phyloP scores from a whole-genome alignment of 2,797 vertebrate species.

The Diplodus puntazzo region DNA sequence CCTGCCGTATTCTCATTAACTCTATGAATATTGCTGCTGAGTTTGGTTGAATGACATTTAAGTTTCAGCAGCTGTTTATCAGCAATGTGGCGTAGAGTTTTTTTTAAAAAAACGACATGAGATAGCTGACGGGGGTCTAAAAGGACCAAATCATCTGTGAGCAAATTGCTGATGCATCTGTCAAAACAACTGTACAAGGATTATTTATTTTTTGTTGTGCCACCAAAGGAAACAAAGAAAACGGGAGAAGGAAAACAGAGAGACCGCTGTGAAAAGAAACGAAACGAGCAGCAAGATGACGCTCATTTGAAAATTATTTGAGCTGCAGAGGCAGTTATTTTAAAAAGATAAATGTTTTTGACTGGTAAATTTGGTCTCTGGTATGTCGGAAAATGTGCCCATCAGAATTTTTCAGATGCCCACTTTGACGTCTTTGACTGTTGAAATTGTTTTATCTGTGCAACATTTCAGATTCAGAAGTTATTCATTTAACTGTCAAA shows the following conservation, averaged over 20 bases:
- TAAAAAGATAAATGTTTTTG: background rate
- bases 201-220: background rate
- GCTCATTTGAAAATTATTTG: background rate
- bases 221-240: background rate
- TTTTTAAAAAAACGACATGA: background rate
- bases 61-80: background rate
- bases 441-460: background rate
- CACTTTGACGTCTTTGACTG: background rate
- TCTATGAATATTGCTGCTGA: no score
- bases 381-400: background rate
- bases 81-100: background rate
- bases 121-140: background rate
- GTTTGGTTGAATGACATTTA: background rate
- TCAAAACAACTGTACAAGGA: conserved; percentile 17
- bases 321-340: background rate
- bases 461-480: background rate
- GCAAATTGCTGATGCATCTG: background rate
- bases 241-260: background rate
- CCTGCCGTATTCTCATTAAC: background rate
- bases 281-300: background rate
- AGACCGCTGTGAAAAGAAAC: no score
- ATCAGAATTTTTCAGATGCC: background rate
- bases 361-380: background rate
- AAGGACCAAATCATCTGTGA: background rate
- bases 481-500: background rate